Base-by-base conservation (phyloP, 2,797 vertebrate species). In the Gymnoscopelus braueri region DNA sequence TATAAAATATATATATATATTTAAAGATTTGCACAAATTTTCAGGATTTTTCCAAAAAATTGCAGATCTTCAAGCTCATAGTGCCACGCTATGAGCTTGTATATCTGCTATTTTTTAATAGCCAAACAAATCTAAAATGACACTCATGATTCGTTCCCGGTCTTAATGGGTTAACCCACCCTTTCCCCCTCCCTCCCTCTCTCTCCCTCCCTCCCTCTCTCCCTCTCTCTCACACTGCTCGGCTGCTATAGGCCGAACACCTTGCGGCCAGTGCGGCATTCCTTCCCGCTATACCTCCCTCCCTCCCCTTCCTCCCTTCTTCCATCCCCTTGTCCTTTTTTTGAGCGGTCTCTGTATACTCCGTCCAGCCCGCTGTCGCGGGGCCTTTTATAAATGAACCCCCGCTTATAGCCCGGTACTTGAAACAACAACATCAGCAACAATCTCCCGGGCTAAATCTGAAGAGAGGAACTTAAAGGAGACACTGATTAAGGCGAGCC, bases 401-500 rank as follows among this genome's bases (percentile, higher is more conserved):
- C 9, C 58, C 14, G 51, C 55, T 19, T 35, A 15, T 39, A 39
- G 7, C 58, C 6, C 47, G 59, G 48, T 39, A 56, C 60, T 65
- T 56, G 50, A 48, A 55, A 63, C 53, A 72, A 35, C 54, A 70
- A 52, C 35, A 32, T 55, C 71, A 50, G 48, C 50, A 63, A 69
- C 0, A 8, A 74, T 58, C 63, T 76, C 59, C 58, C 50, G 51
- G 60, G 52, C 19, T 23, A 15, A 59, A 55, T 54, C 51, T 52
- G 60, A 79, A 29, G 29, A 29, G 29, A 75, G 50, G 71, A 64
- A 48, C 48, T 67, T 35, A 32, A 72, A 64, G 48, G 59, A 80
- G 70, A 72, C 71, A 65, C 69, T 75, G 60, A 75, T 82, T 73
- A 75, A 60, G 63, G 68, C 62, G 14, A 78, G 65, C 69, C 77